Evolutionary conservation across 1,140 invertebrate genomes (phyloP).

Genomic region (Macrotrachela quadricornifera): DNA sequence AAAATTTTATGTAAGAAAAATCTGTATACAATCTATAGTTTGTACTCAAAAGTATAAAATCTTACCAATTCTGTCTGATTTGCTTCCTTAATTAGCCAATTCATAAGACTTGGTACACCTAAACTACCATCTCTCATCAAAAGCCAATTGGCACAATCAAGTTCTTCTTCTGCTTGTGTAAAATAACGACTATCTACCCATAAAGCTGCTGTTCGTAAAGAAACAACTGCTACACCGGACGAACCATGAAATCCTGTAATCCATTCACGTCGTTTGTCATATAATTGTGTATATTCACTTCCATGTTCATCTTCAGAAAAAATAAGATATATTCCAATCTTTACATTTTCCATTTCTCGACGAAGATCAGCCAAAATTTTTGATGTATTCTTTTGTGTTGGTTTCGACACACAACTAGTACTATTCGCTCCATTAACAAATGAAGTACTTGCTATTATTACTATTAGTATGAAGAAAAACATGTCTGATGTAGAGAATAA

Average conservation of each 20-base stretch:
- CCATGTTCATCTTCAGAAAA: not conserved
- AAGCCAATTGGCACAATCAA: slow-evolving; percentile 1
- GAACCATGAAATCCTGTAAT: not conserved
- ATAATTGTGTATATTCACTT: slow-evolving; percentile 4
- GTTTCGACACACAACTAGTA: no score
- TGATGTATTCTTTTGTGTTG: no score
- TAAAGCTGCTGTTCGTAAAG: slow-evolving; percentile 48
- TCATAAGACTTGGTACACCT: not conserved
- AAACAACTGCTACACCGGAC: slow-evolving; percentile 38
- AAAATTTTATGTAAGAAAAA: no score
- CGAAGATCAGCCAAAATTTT: no score
- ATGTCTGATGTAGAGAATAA: no score
- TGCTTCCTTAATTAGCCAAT: not conserved
- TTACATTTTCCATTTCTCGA: no score
- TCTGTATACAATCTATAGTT: no score
- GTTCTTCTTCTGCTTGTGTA: slow-evolving; percentile 40
- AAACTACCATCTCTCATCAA: slow-evolving; percentile 33
- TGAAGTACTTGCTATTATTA: no score
- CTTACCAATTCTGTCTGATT: no score
- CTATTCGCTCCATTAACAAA: no score
- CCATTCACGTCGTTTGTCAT: slow-evolving; percentile 4
- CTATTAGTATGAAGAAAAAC: no score
- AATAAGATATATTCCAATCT: not conserved
- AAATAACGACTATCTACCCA: slow-evolving; percentile 93
- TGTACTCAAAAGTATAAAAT: no score